Conservation (phyloP, 2,888 invertebrate species). For the Campoletis raptor region DNA sequence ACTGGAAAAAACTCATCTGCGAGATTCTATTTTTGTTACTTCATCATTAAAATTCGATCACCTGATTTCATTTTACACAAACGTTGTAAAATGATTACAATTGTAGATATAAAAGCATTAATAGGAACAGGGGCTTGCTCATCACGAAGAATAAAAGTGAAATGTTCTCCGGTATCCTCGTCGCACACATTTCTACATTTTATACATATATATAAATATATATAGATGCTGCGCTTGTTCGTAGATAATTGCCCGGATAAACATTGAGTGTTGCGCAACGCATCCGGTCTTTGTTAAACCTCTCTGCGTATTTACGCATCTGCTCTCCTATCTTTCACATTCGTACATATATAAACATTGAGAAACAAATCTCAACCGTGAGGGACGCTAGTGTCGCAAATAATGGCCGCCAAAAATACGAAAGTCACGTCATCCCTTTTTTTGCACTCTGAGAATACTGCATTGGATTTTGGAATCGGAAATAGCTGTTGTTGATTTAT, state of each 20-base stretch:
- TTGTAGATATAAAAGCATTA: conserved; percentile 26
- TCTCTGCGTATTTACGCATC: conserved; percentile 37
- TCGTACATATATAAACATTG: conserved; percentile 19
- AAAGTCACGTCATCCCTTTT: neutral
- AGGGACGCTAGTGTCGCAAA: conserved; percentile 26
- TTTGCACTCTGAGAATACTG: neutral
- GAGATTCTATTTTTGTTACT: neutral
- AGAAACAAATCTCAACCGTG: conserved; percentile 14
- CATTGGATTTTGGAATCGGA: neutral
- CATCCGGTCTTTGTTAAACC: conserved; percentile 79
- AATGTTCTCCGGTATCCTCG: conserved; percentile 72
- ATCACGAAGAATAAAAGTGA: conserved; percentile 78
- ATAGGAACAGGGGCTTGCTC: conserved; percentile 27
- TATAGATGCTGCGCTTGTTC: conserved; percentile 61
- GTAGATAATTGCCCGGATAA: conserved; percentile 80
- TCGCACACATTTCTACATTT: conserved; percentile 20
- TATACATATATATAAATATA: conserved; percentile 34
- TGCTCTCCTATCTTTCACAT: conserved; percentile 12
- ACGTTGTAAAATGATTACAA: conserved; percentile 10
- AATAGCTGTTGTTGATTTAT: neutral
- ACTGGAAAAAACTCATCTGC: conserved; percentile 7
- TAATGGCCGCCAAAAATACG: conserved; percentile 23
- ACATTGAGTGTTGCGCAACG: conserved; percentile 78
- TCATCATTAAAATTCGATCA: neutral
- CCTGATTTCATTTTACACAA: conserved; percentile 6